Conservation (phyloP, 2,888 invertebrate genomes). For the Sinohyriopsis cumingii region DNA sequence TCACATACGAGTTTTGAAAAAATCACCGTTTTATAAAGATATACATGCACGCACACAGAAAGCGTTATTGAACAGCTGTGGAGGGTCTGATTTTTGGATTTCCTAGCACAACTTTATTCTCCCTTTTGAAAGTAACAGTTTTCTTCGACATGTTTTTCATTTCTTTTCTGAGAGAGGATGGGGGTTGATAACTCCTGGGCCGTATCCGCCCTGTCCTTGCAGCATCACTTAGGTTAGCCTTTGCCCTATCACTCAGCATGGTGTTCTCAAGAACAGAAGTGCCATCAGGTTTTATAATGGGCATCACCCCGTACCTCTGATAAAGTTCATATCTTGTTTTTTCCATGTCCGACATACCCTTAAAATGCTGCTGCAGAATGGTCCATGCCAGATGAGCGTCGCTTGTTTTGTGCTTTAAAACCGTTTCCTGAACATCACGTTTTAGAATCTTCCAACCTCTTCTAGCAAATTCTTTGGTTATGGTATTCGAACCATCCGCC, state of each 20-base stretch:
- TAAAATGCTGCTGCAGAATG: conserved; percentile 53
- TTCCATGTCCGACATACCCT: conserved; percentile 49
- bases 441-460: conserved; percentile 56
- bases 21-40: no score
- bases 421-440: conserved; percentile 51
- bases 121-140: no score
- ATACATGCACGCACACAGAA: no score
- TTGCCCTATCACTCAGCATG: conserved; percentile 57
- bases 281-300: conserved; percentile 46
- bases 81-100: no score
- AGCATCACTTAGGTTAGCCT: conserved; percentile 18
- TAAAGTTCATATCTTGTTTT: conserved; percentile 55
- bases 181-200: conserved; percentile 33
- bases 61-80: no score
- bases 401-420: conserved; percentile 42
- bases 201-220: conserved; percentile 10
- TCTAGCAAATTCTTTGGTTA: conserved; percentile 35
- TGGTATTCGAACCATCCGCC: conserved; percentile 9
- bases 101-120: no score
- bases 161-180: conserved; percentile 8
- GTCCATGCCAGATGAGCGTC: conserved; percentile 50
- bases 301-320: conserved; percentile 57
- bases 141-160: no score
- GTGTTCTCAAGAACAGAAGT: conserved; percentile 49
- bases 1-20: no score